Evolutionary conservation across 2,797 vertebrate species (phyloP).

Genomic region (Triplophysa yarkandensis): DNA sequence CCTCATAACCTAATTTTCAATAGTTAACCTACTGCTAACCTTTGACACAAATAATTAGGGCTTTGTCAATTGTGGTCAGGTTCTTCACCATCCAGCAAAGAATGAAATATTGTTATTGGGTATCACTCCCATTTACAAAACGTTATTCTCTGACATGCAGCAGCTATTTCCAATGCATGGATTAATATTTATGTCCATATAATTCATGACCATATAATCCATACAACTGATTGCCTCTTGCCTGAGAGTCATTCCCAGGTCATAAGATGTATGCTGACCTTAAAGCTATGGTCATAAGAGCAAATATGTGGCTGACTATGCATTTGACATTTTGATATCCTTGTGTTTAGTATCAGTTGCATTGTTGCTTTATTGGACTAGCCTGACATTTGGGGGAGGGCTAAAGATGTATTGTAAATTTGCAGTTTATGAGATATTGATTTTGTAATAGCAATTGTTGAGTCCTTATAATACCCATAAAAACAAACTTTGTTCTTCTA

Average conservation of each 20-base stretch:
- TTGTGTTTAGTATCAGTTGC: neutral
- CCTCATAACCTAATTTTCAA: conserved; percentile 59
- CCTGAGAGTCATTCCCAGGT: conserved; percentile 23
- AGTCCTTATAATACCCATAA: conserved; percentile 1
- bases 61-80: conserved; percentile 12
- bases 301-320: neutral
- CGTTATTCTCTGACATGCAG: neutral
- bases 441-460: neutral
- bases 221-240: conserved; percentile 25
- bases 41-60: conserved; percentile 34
- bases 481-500: neutral
- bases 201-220: conserved; percentile 7
- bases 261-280: conserved; percentile 22
- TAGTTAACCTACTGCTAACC: conserved; percentile 67
- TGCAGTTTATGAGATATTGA: conserved; percentile 13
- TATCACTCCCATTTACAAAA: neutral
- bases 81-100: neutral
- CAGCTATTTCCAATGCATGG: neutral
- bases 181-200: neutral
- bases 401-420: neutral
- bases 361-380: neutral
- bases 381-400: neutral
- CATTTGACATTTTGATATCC: neutral
- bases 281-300: neutral
- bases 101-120: conserved; percentile 9